Evolutionary conservation across 2,113 vertebrate species (phyloP).

Genomic region (Ammodramus savannarum): DNA sequence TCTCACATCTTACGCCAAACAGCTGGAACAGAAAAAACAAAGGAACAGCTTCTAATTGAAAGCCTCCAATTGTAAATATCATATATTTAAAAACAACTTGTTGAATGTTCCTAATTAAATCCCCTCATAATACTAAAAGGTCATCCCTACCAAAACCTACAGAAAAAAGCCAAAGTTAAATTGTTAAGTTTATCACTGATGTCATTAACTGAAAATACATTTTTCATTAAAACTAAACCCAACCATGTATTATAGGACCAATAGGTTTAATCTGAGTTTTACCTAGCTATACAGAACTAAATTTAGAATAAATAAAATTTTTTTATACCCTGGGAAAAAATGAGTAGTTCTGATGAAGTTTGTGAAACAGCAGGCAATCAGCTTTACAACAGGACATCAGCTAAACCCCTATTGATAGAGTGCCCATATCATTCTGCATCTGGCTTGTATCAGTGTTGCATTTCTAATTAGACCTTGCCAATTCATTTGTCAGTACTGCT

Average conservation of each 20-base stretch:
- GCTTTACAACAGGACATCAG: background rate
- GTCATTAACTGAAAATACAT: background rate
- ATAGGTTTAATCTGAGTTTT: background rate
- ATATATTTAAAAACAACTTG: background rate
- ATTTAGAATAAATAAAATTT: background rate
- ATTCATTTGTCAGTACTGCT: background rate
- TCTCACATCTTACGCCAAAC: background rate
- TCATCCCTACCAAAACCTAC: background rate
- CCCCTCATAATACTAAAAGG: background rate
- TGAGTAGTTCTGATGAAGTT: background rate
- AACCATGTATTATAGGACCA: background rate
- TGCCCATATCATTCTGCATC: background rate
- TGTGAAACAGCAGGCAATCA: background rate
- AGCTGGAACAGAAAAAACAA: background rate
- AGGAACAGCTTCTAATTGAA: background rate
- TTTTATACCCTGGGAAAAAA: background rate
- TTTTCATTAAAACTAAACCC: background rate
- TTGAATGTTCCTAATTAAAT: background rate
- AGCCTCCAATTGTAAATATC: background rate
- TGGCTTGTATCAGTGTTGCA: background rate
- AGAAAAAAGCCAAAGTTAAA: background rate
- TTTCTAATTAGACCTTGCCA: slow-evolving; percentile 12
- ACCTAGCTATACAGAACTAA: background rate
- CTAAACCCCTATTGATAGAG: background rate
- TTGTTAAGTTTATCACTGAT: background rate